Percentiles rank a stretch among this genome's conserved stretches.
phyloP scores from a whole-genome alignment of 2,797 vertebrate genomes.

The Siniperca obscura region DNA sequence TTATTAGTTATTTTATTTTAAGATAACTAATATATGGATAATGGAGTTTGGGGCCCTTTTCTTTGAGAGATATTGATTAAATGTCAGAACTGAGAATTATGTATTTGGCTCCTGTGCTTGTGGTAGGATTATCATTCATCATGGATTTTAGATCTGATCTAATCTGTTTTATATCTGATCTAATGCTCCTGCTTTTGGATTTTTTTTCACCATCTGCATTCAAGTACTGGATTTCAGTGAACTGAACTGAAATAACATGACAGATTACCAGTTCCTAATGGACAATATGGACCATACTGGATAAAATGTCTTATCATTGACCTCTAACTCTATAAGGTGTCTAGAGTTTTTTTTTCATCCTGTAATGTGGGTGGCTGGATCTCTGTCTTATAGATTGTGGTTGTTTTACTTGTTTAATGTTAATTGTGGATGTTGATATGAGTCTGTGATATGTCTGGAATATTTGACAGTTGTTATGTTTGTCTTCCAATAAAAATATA shows the following conservation, averaged over 20 bases:
- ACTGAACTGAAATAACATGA: not conserved
- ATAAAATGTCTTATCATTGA: too few relatives aligned
- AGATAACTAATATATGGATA: not conserved
- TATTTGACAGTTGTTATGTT: not conserved
- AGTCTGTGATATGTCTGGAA: too few relatives aligned
- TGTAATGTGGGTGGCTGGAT: not conserved
- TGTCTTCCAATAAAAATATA: conserved; percentile 2
- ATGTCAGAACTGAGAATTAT: not conserved
- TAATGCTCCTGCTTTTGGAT: not conserved
- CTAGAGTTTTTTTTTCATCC: not conserved
- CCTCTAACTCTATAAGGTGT: too few relatives aligned
- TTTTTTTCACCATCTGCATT: not conserved
- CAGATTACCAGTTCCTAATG: not conserved
- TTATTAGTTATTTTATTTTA: not conserved
- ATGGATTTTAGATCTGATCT: not conserved
- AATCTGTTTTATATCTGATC: not conserved
- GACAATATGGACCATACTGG: not conserved
- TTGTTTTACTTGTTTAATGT: not conserved
- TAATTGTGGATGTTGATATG: not conserved
- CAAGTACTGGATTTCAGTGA: not conserved
- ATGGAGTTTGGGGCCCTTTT: not conserved
- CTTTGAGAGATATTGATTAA: not conserved
- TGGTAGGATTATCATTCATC: not conserved
- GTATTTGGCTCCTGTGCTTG: not conserved
- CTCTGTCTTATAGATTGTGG: not conserved